Conservation (phyloP, 2,113 vertebrate species). For the Centropristis striata region DNA sequence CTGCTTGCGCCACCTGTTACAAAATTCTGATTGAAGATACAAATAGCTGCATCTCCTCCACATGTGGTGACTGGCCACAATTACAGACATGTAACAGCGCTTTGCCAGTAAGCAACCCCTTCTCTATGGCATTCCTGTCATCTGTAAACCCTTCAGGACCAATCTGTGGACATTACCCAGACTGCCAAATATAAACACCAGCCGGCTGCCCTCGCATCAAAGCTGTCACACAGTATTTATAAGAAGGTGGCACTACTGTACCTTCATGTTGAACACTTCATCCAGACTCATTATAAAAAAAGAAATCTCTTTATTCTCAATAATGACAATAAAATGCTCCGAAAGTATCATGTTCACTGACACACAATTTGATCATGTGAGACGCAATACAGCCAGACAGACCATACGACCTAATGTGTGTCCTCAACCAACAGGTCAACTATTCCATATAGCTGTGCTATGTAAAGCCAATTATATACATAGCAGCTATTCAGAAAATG, state of each 20-base stretch:
- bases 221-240: constrained; percentile 65
- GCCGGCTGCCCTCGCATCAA: constrained; percentile 44
- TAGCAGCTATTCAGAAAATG: constrained; percentile 18
- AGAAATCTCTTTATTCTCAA: constrained; percentile 10
- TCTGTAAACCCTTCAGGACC: constrained; percentile 70
- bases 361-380: neutral
- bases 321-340: neutral
- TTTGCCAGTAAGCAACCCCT: constrained; percentile 38
- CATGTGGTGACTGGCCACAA: constrained; percentile 46
- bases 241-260: constrained; percentile 43
- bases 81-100: constrained; percentile 21
- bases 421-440: constrained; percentile 31
- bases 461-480: constrained; percentile 21
- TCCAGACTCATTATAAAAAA: neutral
- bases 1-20: neutral
- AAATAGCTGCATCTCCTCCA: constrained; percentile 32
- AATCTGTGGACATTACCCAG: constrained; percentile 71
- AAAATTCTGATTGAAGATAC: constrained; percentile 34
- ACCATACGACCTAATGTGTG: neutral
- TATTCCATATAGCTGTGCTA: constrained; percentile 3
- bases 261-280: constrained; percentile 40
- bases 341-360: neutral
- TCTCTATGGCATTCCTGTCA: constrained; percentile 62
- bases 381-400: neutral
- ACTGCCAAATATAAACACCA: constrained; percentile 71